Evolutionary conservation across 2,888 invertebrate genomes (phyloP).

Genomic region (Phortica magna): DNA sequence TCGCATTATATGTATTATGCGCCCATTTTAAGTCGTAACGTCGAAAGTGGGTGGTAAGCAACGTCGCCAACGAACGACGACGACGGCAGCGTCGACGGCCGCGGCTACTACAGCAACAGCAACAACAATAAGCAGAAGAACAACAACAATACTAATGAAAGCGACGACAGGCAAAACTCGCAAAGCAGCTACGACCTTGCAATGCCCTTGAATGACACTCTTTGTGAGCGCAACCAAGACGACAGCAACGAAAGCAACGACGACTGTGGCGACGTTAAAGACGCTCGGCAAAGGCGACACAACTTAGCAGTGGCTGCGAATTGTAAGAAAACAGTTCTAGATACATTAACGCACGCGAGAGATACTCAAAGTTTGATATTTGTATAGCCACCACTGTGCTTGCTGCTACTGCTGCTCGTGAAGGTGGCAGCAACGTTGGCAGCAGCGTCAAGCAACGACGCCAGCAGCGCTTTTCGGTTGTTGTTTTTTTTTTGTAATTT

Average conservation of each 20-base stretch:
- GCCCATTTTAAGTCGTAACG: too few relatives aligned
- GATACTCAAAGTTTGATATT: slow-evolving; percentile 3
- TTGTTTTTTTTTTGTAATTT: neutral
- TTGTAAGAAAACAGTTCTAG: slow-evolving; percentile 4
- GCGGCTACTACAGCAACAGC: neutral
- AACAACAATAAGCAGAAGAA: too few relatives aligned
- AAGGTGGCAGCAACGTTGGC: neutral
- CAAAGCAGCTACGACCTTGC: slow-evolving; percentile 73
- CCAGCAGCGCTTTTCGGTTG: neutral
- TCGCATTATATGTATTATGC: too few relatives aligned
- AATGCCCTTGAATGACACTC: slow-evolving; percentile 78
- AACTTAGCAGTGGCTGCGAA: slow-evolving; percentile 56
- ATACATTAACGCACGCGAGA: slow-evolving; percentile 3
- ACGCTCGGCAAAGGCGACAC: slow-evolving; percentile 15
- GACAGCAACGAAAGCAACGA: slow-evolving; percentile 58
- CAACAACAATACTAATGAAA: slow-evolving; percentile 1
- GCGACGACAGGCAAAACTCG: slow-evolving; percentile 17
- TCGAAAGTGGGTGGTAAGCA: too few relatives aligned
- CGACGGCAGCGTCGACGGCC: too few relatives aligned
- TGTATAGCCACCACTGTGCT: slow-evolving; percentile 54
- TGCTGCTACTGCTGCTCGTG: slow-evolving; percentile 47
- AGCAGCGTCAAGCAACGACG: neutral
- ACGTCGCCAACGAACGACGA: too few relatives aligned
- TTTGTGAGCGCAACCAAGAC: slow-evolving; percentile 71
- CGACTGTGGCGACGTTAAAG: slow-evolving; percentile 60